Evolutionary conservation across 2,113 vertebrate genomes (phyloP).

Genomic region (Sterna hirundo): DNA sequence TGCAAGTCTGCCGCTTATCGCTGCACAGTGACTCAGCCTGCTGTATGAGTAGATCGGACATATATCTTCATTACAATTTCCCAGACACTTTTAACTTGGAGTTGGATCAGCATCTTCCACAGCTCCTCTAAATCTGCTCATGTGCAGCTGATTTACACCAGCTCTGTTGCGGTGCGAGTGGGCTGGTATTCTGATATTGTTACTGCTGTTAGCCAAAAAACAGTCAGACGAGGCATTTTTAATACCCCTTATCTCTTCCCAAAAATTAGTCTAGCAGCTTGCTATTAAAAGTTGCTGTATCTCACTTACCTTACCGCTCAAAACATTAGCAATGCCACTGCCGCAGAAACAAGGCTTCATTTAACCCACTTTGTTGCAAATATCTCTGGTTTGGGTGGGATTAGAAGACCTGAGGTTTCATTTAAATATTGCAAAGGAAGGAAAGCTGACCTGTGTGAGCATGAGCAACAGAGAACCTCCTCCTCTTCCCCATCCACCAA

Average conservation of each 20-base stretch:
- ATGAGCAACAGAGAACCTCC: neutral
- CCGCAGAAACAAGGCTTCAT: neutral
- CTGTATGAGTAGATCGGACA: neutral
- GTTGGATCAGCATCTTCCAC: neutral
- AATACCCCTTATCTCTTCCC: neutral
- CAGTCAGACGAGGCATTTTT: neutral
- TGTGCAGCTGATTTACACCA: neutral
- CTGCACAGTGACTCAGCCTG: constrained; percentile 31
- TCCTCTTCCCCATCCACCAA: neutral
- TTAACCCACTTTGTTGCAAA: neutral
- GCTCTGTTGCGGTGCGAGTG: neutral
- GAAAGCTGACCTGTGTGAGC: neutral
- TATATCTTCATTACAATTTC: constrained; percentile 29
- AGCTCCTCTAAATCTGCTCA: neutral
- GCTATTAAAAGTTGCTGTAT: neutral
- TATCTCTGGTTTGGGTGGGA: neutral
- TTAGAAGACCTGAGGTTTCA: neutral
- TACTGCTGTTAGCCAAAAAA: neutral
- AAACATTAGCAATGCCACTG: neutral
- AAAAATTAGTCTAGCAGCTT: neutral
- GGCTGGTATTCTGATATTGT: neutral
- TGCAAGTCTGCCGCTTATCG: neutral
- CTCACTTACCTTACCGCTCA: neutral
- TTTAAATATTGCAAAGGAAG: neutral
- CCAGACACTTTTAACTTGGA: neutral